These are phyloP conservation scores for Ornithorhynchus anatinus DNA, from an alignment of 2,113 vertebrate genomes.

Conservation along the genomic window DNA sequence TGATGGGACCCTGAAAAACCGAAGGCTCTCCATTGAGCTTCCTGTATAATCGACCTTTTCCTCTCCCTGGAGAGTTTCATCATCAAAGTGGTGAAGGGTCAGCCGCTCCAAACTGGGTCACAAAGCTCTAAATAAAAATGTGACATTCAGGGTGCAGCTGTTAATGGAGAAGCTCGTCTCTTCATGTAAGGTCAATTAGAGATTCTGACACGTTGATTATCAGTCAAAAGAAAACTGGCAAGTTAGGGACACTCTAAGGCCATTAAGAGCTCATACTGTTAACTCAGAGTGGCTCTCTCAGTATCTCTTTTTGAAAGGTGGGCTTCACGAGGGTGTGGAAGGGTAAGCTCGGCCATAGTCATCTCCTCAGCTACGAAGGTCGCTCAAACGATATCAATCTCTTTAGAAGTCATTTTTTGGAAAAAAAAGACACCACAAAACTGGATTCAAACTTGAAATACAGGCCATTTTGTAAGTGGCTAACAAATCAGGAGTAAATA, in stretches of 20 bases:
- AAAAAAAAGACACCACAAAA: neutral
- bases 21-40: neutral
- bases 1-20: neutral
- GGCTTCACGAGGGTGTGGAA: neutral
- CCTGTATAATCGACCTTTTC: neutral
- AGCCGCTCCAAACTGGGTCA: conserved; percentile 21
- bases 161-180: conserved; percentile 20
- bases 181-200: conserved; percentile 27
- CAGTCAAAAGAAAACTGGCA: conserved; percentile 4
- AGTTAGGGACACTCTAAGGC: neutral
- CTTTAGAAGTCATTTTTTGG: neutral
- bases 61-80: neutral
- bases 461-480: no score
- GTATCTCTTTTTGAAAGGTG: neutral
- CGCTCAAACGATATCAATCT: no score
- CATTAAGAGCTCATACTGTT: neutral
- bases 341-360: neutral
- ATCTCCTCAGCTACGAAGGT: no score
- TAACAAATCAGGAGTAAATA: no score
- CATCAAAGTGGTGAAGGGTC: conserved; percentile 1
- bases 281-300: neutral
- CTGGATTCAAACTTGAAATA: neutral
- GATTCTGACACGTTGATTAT: conserved; percentile 32
- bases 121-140: conserved; percentile 28
- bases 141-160: conserved; percentile 17